These are phyloP conservation scores for Corynorhinus townsendii DNA, from an alignment of 2,113 vertebrate genomes.

Conservation along the genomic window DNA sequence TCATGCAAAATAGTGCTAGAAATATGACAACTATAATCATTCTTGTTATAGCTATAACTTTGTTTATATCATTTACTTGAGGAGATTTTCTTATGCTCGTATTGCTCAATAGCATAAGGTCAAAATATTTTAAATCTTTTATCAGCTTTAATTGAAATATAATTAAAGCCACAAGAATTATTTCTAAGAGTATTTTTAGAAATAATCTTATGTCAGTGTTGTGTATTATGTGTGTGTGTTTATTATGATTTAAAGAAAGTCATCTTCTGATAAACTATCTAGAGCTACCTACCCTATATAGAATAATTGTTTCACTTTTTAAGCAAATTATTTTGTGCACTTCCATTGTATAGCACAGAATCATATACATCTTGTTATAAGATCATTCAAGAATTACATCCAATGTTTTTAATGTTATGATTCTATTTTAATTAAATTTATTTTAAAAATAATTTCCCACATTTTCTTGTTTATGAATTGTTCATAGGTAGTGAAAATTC, in stretches of 20 bases:
- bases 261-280: not conserved
- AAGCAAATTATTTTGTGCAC: slow-evolving; percentile 58
- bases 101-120: not conserved
- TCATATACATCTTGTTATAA: slow-evolving; percentile 67
- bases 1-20: not conserved
- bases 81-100: not conserved
- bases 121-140: slow-evolving; percentile 17
- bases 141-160: slow-evolving; percentile 24
- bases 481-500: slow-evolving; percentile 76
- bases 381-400: slow-evolving; percentile 63
- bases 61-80: not conserved
- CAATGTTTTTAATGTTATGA: slow-evolving; percentile 61
- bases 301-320: slow-evolving; percentile 60
- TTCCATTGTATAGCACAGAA: slow-evolving; percentile 52
- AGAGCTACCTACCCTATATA: slow-evolving; percentile 24
- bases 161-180: slow-evolving; percentile 6
- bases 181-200: slow-evolving; percentile 27
- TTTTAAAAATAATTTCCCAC: slow-evolving; percentile 62
- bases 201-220: not conserved
- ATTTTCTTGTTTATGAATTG: slow-evolving; percentile 76
- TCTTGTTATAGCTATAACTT: not conserved
- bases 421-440: slow-evolving; percentile 57
- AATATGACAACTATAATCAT: not conserved
- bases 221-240: not conserved
- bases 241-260: slow-evolving; percentile 37